Base-by-base conservation (phyloP, 2,888 invertebrate species). In the Nipponacmea schrenckii region DNA sequence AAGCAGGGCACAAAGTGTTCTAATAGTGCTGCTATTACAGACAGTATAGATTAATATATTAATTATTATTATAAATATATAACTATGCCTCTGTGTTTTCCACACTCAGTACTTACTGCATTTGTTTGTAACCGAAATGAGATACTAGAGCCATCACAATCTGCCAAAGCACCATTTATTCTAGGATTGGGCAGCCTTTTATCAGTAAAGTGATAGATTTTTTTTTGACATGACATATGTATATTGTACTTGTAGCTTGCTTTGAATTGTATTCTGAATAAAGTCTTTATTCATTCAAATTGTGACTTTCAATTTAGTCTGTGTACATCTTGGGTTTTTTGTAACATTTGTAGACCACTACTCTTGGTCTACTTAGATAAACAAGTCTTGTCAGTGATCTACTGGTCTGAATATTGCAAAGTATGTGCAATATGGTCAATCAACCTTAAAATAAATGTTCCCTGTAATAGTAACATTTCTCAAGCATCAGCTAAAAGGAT, bases 201-300 rank as follows among this genome's bases (percentile, higher is more conserved):
- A 73, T 72, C 73, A 62, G 73, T 74, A 69, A 70, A 77, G 80
- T 81, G 80, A 81, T 80, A 77, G 74, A 77, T 71, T 72, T 74
- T 74, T 78, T 75, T 75, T 39, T 39, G 39, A 39, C 39, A 39
- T 77, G 79, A 79, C 82, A 83, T 83, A 80, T 82, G 78, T 79
- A 82, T 83, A 83, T 83, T 84, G 83, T 84, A 82, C 83, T 82
- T 81, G 82, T 84, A 84, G 83, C 80, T 83, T 82, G 83, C 83
- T 84, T 83, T 83, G 81, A 81, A 80, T 84, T 82, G 80, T 78
- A 81, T 81, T 83, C 83, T 81, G 80, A 83, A 77, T 79, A 80
- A 81, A 83, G 82, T 80, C 81, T 80, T 81, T 81, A 82, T 76
- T 76, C 76, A 76, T 50, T 46, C 45, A 27, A 62, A 31, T n/a